Evolutionary conservation across 2,797 vertebrate species (phyloP), one percentile per base, ranked within the genome.

Genomic region (Microchirus variegatus): DNA sequence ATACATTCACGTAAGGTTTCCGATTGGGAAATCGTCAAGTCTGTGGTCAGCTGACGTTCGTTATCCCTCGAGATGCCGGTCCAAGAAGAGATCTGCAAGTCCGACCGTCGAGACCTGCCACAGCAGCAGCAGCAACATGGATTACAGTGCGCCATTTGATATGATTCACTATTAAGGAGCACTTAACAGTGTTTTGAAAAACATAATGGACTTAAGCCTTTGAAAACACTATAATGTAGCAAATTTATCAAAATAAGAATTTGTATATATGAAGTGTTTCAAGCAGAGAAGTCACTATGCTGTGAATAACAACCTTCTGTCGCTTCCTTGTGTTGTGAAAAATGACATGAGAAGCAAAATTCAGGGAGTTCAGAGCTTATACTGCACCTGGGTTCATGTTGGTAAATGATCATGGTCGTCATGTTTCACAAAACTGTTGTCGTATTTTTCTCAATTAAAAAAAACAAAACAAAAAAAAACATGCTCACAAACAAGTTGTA

Each of bases 401-500:
- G 54, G 49, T 59, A 61, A 63, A 31, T 73, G 80, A 81, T 67
- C 75, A 40, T 56, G 53, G 73, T 77, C 26, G 57, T 81, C 70
- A 56, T 78, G 48, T 73, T 81, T 87, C 88, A 88, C 87, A 87
- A 89, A 85, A 89, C 76, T 49, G 70, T 68, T 75, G 72, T 68
- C 75, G 72, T 75, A 85, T 87, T 83, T 84, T 88, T 86, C 67
- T 86, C 78, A 70, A 87, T 86, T 70, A 77, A 31, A 54, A 41
- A 86, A 81, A 87, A 90, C 22, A 22, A 22, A 22, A 22, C 22
- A 22, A 88, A 84, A 22, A 88, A 84, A 88, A 90, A 90, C 91
- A 92, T 92, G 91, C 91, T 91, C 87, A 91, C 89, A 85, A 80
- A 91, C 89, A 36, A 82, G 80, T 89, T 87, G 89, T 90, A 92